Base-by-base conservation (phyloP, 30 jellyfish, hydroid and myxozoan genomes). In the Turritopsis rubra region DNA sequence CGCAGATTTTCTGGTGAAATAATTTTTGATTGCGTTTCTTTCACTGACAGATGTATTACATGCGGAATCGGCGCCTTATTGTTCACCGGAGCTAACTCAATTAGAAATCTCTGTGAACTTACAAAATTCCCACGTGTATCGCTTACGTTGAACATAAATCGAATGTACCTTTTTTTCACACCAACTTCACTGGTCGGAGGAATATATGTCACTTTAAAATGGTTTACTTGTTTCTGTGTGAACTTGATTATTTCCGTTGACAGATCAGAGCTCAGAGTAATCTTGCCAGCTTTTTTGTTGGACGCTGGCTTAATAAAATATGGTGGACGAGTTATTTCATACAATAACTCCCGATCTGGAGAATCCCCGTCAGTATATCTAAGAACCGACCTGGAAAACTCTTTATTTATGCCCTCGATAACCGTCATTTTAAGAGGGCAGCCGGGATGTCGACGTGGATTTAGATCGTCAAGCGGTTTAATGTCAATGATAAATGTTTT, bases 341-440 rank as follows among this genome's bases (percentile, higher is more conserved):
- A 94, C 8, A 79, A n/a, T 16, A 94, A 84, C 30, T 84, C 74
- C 26, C 81, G 88, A 52, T 89, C 97, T n/a, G 70, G 88, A 30
- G 97, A 84, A 81, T 94, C 99, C 8, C 68, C 88, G 68, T 94
- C 99, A 1, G 86, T 83, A 70, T 85, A 94, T 29, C 96, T 54
- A 73, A 94, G 31, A 73, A 86, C 90, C 53, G 73, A 77, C 71
- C 86, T 87, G 80, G 95, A 82, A 52, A 94, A 82, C 66, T 74
- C 73, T 29, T 92, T 83, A 28, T 75, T 73, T 0, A 75, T 86
- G 71, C 86, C 72, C 52, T 89, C 96, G 54, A 73, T 27, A 20
- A 89, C 95, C 65, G 83, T 83, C 96, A 94, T 89, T 68, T 71
- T 75, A 53, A 89, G 73, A 74, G 96, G 96, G 83, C 96, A 94